Percentiles rank a stretch among this genome's conserved stretches.
These are phyloP conservation scores for Scaptomyza montana DNA, from an alignment of 1,140 invertebrate species.

Conservation along the genomic window DNA sequence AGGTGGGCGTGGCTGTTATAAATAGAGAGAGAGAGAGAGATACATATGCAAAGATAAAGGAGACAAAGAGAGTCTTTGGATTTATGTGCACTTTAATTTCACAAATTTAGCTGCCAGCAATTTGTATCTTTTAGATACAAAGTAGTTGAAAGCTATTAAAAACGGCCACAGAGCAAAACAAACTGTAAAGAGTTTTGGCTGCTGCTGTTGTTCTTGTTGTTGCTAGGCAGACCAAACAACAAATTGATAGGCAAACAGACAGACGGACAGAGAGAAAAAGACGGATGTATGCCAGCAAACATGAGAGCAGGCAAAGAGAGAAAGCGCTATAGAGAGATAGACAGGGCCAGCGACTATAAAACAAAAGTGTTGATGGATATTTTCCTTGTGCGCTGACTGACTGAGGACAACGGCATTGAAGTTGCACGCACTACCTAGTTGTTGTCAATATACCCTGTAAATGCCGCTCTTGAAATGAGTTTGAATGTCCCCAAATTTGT, in stretches of 20 bases:
- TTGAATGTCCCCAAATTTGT: too few species aligned
- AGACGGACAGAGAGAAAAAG: slow-evolving; percentile 40
- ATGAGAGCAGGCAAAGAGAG: slow-evolving; percentile 13
- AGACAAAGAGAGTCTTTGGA: slow-evolving; percentile 14
- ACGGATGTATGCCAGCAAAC: slow-evolving; percentile 72
- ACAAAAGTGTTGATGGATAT: slow-evolving; percentile 80
- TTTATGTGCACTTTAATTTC: slow-evolving; percentile 67
- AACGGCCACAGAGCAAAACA: slow-evolving; percentile 74
- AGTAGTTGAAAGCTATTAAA: slow-evolving; percentile 74
- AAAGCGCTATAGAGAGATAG: not conserved
- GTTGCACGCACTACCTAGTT: slow-evolving; percentile 41
- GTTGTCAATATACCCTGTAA: slow-evolving; percentile 31
- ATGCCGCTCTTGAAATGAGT: too few species aligned
- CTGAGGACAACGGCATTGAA: slow-evolving; percentile 61
- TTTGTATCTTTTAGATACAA: slow-evolving; percentile 74
- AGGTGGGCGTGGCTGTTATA: slow-evolving; percentile 45
- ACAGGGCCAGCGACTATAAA: slow-evolving; percentile 59
- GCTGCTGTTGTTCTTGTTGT: slow-evolving; percentile 6
- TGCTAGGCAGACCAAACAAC: slow-evolving; percentile 70
- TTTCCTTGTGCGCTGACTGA: slow-evolving; percentile 71
- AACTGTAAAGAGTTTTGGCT: slow-evolving; percentile 52
- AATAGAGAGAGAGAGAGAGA: slow-evolving; percentile 17
- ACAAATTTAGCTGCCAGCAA: slow-evolving; percentile 61
- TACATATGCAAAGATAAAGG: not conserved
- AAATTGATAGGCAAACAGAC: slow-evolving; percentile 62